Base-by-base conservation (phyloP, 1,140 invertebrate species). In the Globodera rostochiensis region DNA sequence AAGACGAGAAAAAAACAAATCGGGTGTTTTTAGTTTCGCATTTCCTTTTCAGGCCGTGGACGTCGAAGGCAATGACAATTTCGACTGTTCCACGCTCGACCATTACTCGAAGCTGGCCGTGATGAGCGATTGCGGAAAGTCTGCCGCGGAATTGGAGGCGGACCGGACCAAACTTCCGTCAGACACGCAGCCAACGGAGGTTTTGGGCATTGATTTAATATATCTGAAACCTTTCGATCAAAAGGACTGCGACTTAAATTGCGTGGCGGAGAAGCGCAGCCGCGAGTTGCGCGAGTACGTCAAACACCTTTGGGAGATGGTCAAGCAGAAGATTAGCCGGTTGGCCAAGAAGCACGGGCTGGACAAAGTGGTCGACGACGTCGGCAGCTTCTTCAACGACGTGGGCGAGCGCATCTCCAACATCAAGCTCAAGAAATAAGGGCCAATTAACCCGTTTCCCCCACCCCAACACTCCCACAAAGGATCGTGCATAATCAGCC, bases 61-160 rank as follows among this genome's bases (percentile, higher is more conserved):
- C 76, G 60, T 86, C 21, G 77, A 85, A 53, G 78, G 78, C 13
- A 86, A 86, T 70, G 60, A 57, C 45, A 81, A 86, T 50, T 86
- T 86, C 78, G 84, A 86, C 36, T 87, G 86, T 73, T 73, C 73
- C 45, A 86, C 83, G 8, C 46, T 86, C 4, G 74, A 74, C 13
- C 75, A 86, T 64, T 86, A 85, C 49, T 70, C 45, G 6, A 77
- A 71, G 74, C 60, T 86, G 47, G 73, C 77, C 15, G 75, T 86
- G 64, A 64, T 86, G 45, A 85, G 83, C 66, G 77, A 79, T 74
- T 85, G 84, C 69, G 84, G 79, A 19, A 84, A 84, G 64, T 77
- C 53, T 21, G 6, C 64, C 11, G 73, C 82, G 60, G 53, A 73
- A 49, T 83, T 73, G 53, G 53, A 82, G 67, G 69, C 77, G 6